Evolutionary conservation across 2,797 vertebrate species (phyloP).

Genomic region (Semaprochilodus insignis): DNA sequence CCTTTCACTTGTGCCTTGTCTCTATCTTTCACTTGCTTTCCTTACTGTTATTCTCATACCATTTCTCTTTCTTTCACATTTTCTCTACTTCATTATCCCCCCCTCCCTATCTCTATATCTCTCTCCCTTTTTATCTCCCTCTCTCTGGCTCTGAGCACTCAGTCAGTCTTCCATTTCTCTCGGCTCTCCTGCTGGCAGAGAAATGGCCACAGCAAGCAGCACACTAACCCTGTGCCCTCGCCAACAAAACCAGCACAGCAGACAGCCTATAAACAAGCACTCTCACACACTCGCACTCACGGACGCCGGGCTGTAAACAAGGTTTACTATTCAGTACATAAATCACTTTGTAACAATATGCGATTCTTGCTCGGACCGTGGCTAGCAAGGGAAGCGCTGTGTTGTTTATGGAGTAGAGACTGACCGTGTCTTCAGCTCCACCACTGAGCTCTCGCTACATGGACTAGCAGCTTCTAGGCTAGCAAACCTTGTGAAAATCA

Average conservation of each 20-base stretch:
- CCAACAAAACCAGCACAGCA: constrained; percentile 56
- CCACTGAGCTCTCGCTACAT: constrained; percentile 17
- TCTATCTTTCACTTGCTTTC: too few relatives aligned
- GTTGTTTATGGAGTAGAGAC: constrained; percentile 39
- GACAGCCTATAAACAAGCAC: constrained; percentile 49
- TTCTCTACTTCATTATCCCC: not conserved
- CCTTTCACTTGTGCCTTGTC: too few relatives aligned
- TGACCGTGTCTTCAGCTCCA: constrained; percentile 36
- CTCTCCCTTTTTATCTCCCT: not conserved
- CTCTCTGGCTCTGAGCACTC: constrained; percentile 30
- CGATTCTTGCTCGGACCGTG: constrained; percentile 38
- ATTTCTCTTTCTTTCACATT: not conserved
- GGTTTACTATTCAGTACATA: constrained; percentile 31
- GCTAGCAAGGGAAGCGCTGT: constrained; percentile 10
- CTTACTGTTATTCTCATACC: not conserved
- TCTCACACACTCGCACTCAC: constrained; percentile 23
- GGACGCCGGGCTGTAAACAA: constrained; percentile 48
- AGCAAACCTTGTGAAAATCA: constrained; percentile 38
- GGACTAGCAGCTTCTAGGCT: constrained; percentile 38
- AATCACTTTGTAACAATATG: constrained; percentile 49
- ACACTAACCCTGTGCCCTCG: constrained; percentile 63
- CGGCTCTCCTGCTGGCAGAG: constrained; percentile 64
- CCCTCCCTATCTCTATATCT: constrained; percentile 46
- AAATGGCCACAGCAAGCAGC: constrained; percentile 60
- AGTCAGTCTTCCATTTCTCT: constrained; percentile 58